These are phyloP conservation scores for Australoheros scitulus DNA, from an alignment of 2,113 vertebrate species.

Conservation along the genomic window DNA sequence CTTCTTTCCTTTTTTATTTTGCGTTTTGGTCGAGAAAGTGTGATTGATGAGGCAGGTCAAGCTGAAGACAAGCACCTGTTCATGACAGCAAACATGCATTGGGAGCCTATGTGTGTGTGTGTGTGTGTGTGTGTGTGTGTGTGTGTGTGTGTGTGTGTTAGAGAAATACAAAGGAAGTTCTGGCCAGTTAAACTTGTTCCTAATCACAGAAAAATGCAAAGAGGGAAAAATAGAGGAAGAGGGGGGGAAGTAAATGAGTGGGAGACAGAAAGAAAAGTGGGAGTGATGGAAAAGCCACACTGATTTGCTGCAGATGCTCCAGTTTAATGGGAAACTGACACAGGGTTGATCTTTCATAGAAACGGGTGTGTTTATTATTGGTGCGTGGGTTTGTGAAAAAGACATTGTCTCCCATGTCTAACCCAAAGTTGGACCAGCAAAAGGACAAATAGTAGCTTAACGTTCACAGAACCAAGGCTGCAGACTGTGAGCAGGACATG, in stretches of 20 bases:
- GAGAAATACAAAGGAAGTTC: slow-evolving; percentile 1
- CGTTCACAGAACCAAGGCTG: not conserved
- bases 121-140: not conserved
- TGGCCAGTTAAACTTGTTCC: slow-evolving; percentile 33
- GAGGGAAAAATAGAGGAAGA: slow-evolving; percentile 32
- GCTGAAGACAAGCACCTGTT: slow-evolving; percentile 65
- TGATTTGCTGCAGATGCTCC: slow-evolving; percentile 71
- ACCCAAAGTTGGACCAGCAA: slow-evolving; percentile 4
- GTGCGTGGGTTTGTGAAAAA: slow-evolving; percentile 43
- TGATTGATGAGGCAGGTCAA: slow-evolving; percentile 52
- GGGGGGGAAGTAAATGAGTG: slow-evolving; percentile 25
- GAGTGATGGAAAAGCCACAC: slow-evolving; percentile 26
- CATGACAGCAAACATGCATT: slow-evolving; percentile 51
- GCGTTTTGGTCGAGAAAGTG: not conserved
- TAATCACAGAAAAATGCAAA: slow-evolving; percentile 47
- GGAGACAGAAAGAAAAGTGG: slow-evolving; percentile 33
- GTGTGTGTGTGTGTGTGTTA: not conserved
- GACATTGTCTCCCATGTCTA: slow-evolving; percentile 1
- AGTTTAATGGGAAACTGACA: slow-evolving; percentile 58
- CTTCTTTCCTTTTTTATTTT: not conserved
- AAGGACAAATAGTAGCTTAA: not conserved
- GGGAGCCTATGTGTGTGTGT: not conserved
- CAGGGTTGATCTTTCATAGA: slow-evolving; percentile 44
- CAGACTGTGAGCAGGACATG: not conserved
- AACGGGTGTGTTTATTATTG: slow-evolving; percentile 51